Evolutionary conservation across 2,113 vertebrate species (phyloP), one percentile per base, ranked within the genome.

Genomic region (Ailuropoda melanoleuca): DNA sequence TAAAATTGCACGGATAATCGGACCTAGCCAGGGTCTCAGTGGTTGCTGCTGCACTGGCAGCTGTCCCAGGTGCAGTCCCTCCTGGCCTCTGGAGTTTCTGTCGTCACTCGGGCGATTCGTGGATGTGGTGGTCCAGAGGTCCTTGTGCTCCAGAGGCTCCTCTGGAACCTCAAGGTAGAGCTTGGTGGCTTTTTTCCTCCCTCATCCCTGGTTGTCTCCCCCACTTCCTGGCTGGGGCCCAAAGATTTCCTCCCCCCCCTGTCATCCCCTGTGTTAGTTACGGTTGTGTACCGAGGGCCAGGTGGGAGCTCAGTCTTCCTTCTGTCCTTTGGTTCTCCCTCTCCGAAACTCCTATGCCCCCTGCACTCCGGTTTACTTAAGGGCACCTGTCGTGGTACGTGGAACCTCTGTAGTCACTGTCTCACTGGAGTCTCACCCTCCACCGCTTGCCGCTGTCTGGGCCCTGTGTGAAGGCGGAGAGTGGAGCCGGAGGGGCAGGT

Each of bases 241-340:
- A 60, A 62, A 26, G 37, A 37, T n/a, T n/a, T n/a, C n/a, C n/a
- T n/a, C 2, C 2, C 26, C 15, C 75, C 34, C 24, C 31, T 31
- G 5, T 43, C 48, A 18, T 43, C 85, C 50, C 58, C 74, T 60
- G 80, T 94, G 43, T 75, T 24, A 72, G 92, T 94, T 92, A 77
- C 24, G 88, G 86, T 86, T 95, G 70, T 80, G 78, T 93, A 94
- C 83, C 97, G 95, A 97, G 80, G 78, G 39, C 37, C 84, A 17
- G 53, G 60, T 50, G n/a, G 55, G 39, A 60, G 70, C 85, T 56
- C 18, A 34, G 3, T 70, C 85, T 93, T 83, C 74, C 78, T 77
- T 90, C 43, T 19, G 4, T 24, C 24, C 4, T 37, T 34, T 37
- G 12, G 4, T 46, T 94, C 46, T n/a, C 53, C 68, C 18, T 75